Evolutionary conservation across 2,113 vertebrate genomes (phyloP), one percentile per base, ranked within the genome.

Genomic region (Mustela nigripes): DNA sequence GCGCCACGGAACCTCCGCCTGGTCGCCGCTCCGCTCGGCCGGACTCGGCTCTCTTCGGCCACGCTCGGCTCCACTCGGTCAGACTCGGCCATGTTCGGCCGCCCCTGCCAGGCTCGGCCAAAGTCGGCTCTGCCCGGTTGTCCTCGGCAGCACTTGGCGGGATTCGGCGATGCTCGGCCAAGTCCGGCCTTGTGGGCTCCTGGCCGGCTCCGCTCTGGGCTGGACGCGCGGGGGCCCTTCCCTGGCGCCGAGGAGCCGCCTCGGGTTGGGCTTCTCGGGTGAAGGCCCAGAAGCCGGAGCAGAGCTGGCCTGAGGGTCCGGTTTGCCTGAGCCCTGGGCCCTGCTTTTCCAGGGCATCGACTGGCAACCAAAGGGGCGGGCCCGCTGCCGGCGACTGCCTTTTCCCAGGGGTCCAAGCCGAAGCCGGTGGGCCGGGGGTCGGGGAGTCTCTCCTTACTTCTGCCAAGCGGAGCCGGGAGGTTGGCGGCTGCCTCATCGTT

Each of bases 1-100:
- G 98, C 94, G 92, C 74, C n/a, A 42, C 79, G 71, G 39, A 33
- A 16, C 91, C 89, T 73, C 15, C 28, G 5, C 16, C 4, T 50
- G 5, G 31, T 50, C 24, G 8, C 18, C 0, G 50, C 81, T 74
- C 33, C 11, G 12, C n/a, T 92, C 56, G 12, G 73, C 53, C 19
- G 1, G 26, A 50, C 79, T 96, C 80, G 67, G 56, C 53, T 94
- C 62, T 56, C 7, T 39, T 94, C 82, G 87, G 82, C 58, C 15
- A 22, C 33, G 21, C 21, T 95, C 89, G 83, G 78, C 21, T 62
- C 11, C 45, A 5, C 16, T 91, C 83, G 88, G 48, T 5, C 18
- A 18, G 6, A 22, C 50, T 89, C 73, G 97, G 62, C 60, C 65
- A 3, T 45, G 11, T 50, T 82, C 93, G 82, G 28, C 18, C 18